A percentile compares a stretch with the other conserved stretches of the same genome.
Evolutionary conservation across 2,797 vertebrate genomes (phyloP).

Genomic region (Anabas testudineus): DNA sequence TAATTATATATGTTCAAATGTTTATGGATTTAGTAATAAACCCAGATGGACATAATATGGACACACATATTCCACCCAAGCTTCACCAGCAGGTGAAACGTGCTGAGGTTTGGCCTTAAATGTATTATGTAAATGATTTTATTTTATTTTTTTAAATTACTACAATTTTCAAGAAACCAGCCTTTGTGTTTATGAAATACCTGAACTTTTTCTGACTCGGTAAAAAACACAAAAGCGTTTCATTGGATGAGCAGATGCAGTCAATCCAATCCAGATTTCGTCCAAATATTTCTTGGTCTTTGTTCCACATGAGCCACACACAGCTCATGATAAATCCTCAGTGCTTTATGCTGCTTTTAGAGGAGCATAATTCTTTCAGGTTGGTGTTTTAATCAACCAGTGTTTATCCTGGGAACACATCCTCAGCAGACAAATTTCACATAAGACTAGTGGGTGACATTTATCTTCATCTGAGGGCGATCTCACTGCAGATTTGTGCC

Average conservation of each 20-base stretch:
- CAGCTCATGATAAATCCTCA: conserved; percentile 50
- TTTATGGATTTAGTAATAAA: too few relatives aligned
- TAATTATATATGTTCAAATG: too few relatives aligned
- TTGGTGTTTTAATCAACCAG: conserved; percentile 63
- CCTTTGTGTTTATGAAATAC: neutral
- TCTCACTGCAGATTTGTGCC: conserved; percentile 28
- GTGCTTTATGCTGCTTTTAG: conserved; percentile 79
- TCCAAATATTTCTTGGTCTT: conserved; percentile 20
- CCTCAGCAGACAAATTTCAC: conserved; percentile 62
- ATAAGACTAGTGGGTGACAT: conserved; percentile 57
- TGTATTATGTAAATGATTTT: too few relatives aligned
- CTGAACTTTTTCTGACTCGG: neutral
- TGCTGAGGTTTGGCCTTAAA: too few relatives aligned
- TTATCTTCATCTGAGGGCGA: conserved; percentile 62
- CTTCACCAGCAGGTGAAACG: too few relatives aligned
- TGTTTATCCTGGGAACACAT: conserved; percentile 78
- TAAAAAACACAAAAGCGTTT: conserved; percentile 17
- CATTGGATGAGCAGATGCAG: conserved; percentile 8
- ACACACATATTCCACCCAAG: too few relatives aligned
- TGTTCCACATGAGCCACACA: conserved; percentile 32
- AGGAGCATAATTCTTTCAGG: conserved; percentile 70
- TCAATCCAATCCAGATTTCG: conserved; percentile 42
- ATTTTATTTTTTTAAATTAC: too few relatives aligned
- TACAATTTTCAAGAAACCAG: neutral
- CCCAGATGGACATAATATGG: too few relatives aligned